phyloP scores from a whole-genome alignment of 2,888 invertebrate genomes.

The Cyclophora punctaria region DNA sequence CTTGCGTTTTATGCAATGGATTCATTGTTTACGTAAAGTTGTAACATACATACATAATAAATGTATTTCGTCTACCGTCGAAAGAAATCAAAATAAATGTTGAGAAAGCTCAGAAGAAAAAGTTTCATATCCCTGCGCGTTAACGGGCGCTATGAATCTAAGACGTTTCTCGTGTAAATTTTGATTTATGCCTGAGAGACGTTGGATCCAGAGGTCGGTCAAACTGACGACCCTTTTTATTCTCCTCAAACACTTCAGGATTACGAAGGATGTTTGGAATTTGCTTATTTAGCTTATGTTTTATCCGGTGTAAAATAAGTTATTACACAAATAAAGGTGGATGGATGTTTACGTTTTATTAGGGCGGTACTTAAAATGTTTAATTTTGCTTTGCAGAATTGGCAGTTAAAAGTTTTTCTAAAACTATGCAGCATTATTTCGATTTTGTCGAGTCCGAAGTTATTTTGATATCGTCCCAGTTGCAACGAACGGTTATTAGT shows the following conservation, averaged over 20 bases:
- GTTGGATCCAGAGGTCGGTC: constrained; percentile 36
- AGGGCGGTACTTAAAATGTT: not conserved
- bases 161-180: constrained; percentile 56
- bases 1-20: too few relatives aligned
- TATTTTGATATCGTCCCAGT: too few relatives aligned
- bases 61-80: not conserved
- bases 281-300: constrained; percentile 20
- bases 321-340: not conserved
- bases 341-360: constrained; percentile 1
- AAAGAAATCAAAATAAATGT: constrained; percentile 1
- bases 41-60: not conserved
- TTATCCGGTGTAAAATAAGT: not conserved
- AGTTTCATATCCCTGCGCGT: constrained; percentile 22
- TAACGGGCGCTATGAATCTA: constrained; percentile 33
- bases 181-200: constrained; percentile 50
- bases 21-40: too few relatives aligned
- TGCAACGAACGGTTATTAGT: too few relatives aligned
- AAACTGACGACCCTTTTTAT: constrained; percentile 41
- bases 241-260: constrained; percentile 33
- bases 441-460: too few relatives aligned
- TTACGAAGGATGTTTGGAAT: constrained; percentile 32
- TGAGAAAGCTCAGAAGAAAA: constrained; percentile 8
- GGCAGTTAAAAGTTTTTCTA: too few relatives aligned
- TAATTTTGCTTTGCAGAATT: too few relatives aligned
- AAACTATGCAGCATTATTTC: too few relatives aligned